Evolutionary conservation across 2,797 vertebrate species (phyloP), one percentile per base, ranked within the genome.

Genomic region (Pogonophryne albipinna): DNA sequence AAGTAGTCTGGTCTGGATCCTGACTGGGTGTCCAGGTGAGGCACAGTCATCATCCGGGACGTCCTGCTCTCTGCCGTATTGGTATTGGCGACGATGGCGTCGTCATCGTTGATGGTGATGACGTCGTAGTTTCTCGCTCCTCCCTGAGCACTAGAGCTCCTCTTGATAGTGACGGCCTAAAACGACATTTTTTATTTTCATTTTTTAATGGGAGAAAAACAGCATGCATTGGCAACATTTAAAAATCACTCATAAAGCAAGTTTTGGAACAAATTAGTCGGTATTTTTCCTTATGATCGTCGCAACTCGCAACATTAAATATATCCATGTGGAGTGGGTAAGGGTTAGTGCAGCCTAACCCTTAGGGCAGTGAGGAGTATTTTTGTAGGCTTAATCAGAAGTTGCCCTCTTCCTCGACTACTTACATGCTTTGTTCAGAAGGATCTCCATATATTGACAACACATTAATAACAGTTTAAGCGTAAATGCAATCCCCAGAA

Each of bases 1-100:
- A 95, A 67, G 79, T 93, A 95, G 87, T 95, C 94, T 0, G 85
- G 91, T 58, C 88, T 92, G 60, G 94, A 91, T 17, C 89, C 92
- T 1, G 90, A 95, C 31, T 85, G 91, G 13, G 93, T 17, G 71
- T 94, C 93, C 4, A 84, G 76, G 9, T 84, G 86, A 0, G 86
- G 63, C 59, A 50, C 77, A 0, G 85, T 78, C 60, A 90, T 86
- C 68, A 74, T 76, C 56, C 87, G 83, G 62, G 91, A 82, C 3
- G 60, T 66, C n/a, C 82, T 69, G 1, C 75, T 71, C 1, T 91
- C 91, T 1, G 85, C 71, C 0, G 71, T 76, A 80, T 84, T 86
- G 14, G 75, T 68, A 8, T 87, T 85, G 1, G 56, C 70, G 31
- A 63, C 44, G 64, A 79, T 65, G 71, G 60, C 44, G 0, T 91